Evolutionary conservation across 2,888 invertebrate genomes (phyloP).

Genomic region (Trachelus troglodyta): DNA sequence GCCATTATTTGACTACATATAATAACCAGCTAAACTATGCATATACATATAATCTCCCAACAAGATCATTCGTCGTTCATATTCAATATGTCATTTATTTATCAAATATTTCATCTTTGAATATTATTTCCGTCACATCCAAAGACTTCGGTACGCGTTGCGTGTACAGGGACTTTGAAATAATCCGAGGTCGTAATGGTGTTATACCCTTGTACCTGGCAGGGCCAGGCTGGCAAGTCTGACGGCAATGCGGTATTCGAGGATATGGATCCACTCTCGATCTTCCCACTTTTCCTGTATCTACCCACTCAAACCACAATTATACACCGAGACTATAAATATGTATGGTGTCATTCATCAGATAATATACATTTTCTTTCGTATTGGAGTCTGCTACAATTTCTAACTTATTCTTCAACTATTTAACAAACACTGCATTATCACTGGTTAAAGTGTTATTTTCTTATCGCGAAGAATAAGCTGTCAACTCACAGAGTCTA

Average conservation of each 20-base stretch:
- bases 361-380: background rate
- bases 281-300: background rate
- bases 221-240: constrained; percentile 22
- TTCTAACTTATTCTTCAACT: background rate
- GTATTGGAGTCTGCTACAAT: background rate
- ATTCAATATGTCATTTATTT: background rate
- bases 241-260: constrained; percentile 32
- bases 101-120: background rate
- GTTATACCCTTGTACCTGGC: constrained; percentile 27
- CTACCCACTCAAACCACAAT: background rate
- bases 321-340: background rate
- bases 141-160: background rate
- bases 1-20: background rate
- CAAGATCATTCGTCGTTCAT: background rate
- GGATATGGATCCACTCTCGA: background rate
- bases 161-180: background rate
- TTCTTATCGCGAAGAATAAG: background rate
- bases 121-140: background rate
- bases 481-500: background rate
- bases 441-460: background rate
- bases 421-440: background rate
- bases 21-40: background rate
- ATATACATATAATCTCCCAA: background rate
- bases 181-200: background rate
- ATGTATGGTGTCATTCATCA: background rate